A percentile compares a stretch with the other conserved stretches of the same genome.
Evolutionary conservation across 2,888 invertebrate genomes (phyloP).

Genomic region (Scelioninae gen. 1): DNA sequence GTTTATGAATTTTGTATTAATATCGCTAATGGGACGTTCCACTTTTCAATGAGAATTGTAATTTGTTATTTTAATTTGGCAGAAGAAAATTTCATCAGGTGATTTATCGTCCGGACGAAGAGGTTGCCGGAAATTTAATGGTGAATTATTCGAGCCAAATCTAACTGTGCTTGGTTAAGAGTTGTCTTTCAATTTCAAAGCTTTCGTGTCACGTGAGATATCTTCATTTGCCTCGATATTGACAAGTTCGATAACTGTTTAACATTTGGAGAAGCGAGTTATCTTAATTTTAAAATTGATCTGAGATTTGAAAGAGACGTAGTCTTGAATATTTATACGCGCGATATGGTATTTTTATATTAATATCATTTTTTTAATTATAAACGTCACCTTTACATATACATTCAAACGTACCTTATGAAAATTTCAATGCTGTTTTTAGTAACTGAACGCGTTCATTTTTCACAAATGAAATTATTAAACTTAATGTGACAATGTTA

Average conservation of each 20-base stretch:
- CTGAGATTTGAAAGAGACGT: constrained; percentile 16
- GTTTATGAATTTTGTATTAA: constrained; percentile 22
- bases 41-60: constrained; percentile 11
- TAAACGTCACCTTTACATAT: too few species aligned
- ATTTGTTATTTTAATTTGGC: constrained; percentile 51
- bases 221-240: constrained; percentile 44
- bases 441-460: too few species aligned
- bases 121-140: constrained; percentile 29
- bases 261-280: constrained; percentile 14
- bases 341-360: neutral
- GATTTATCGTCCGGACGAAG: constrained; percentile 32
- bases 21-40: constrained; percentile 23
- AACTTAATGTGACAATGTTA: too few species aligned
- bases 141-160: constrained; percentile 11
- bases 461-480: too few species aligned
- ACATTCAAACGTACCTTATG: too few species aligned
- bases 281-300: constrained; percentile 49
- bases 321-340: constrained; percentile 25
- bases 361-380: neutral
- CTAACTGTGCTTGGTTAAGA: constrained; percentile 44
- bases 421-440: too few species aligned
- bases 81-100: constrained; percentile 34
- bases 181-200: constrained; percentile 36
- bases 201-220: constrained; percentile 43
- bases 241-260: constrained; percentile 56